phyloP scores from a whole-genome alignment of 2,113 vertebrate genomes.

The Mastomys natalensis region DNA sequence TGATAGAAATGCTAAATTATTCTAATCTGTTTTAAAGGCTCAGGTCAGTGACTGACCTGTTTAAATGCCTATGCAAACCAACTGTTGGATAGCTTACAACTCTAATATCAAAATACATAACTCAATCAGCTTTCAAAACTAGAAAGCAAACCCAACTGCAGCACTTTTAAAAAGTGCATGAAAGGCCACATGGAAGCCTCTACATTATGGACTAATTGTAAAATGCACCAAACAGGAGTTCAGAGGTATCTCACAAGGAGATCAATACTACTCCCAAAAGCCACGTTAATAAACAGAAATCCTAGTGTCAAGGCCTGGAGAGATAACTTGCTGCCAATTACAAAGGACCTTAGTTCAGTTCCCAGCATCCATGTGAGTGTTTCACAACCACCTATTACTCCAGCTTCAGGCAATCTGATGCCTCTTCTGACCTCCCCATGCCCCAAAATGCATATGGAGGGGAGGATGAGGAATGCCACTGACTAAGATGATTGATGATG shows the following conservation, averaged over 20 bases:
- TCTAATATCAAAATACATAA: conserved; percentile 9
- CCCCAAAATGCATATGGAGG: not conserved
- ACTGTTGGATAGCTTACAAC: not conserved
- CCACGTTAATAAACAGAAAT: not conserved
- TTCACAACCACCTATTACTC: not conserved
- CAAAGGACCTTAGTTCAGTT: not conserved
- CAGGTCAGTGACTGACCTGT: conserved; percentile 16
- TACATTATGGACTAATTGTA: not conserved
- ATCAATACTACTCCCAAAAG: not conserved
- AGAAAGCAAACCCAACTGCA: not conserved
- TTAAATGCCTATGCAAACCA: conserved; percentile 14
- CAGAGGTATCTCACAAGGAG: not conserved
- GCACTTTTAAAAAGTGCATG: not conserved
- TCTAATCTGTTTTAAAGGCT: conserved; percentile 51
- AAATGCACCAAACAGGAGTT: not conserved
- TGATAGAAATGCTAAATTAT: conserved; percentile 59
- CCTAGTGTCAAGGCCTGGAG: not conserved
- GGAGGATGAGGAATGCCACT: not conserved
- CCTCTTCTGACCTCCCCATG: not conserved
- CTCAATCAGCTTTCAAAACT: conserved; percentile 37
- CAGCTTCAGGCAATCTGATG: not conserved
- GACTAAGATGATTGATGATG: not conserved
- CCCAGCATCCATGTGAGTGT: not conserved
- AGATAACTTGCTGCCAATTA: not conserved
- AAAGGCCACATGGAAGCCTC: not conserved